Conservation (phyloP, 2,113 vertebrate species). For the Scatophagus argus region DNA sequence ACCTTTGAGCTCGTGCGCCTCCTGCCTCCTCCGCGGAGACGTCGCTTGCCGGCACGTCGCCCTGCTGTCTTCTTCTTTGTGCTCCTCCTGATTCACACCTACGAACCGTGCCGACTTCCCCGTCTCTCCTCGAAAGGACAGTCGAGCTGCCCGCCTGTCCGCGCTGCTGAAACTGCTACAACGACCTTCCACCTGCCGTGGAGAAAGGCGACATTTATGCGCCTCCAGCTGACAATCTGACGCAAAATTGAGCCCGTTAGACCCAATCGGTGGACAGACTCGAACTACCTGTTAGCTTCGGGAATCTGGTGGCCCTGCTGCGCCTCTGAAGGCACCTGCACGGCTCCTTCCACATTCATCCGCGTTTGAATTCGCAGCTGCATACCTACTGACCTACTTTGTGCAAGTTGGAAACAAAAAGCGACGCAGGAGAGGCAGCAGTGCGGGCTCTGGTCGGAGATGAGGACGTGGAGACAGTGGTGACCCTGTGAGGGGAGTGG, state of each 20-base stretch:
- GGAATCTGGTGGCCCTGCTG: not conserved
- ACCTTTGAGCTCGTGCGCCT: conserved; percentile 23
- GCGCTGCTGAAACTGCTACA: conserved; percentile 24
- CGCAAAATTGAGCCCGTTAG: conserved; percentile 10
- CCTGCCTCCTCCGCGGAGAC: not conserved
- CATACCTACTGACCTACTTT: conserved; percentile 58
- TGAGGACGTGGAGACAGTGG: conserved; percentile 28
- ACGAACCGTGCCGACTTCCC: not conserved
- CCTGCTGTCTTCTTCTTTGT: not conserved
- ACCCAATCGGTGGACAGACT: not conserved
- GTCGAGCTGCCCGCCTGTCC: not conserved
- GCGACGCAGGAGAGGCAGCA: not conserved
- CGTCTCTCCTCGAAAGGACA: not conserved
- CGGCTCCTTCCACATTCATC: not conserved
- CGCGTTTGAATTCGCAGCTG: not conserved
- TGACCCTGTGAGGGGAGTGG: conserved; percentile 46
- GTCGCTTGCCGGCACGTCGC: not conserved
- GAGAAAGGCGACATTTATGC: not conserved
- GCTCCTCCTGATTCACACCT: not conserved
- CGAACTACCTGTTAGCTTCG: conserved; percentile 73
- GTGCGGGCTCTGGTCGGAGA: not conserved
- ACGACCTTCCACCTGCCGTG: conserved; percentile 45
- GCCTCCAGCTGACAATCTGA: not conserved
- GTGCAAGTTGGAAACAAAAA: conserved; percentile 29
- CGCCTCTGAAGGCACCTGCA: not conserved